Conservation (phyloP, 2,888 invertebrate species). For the Willowsia nigromaculata region DNA sequence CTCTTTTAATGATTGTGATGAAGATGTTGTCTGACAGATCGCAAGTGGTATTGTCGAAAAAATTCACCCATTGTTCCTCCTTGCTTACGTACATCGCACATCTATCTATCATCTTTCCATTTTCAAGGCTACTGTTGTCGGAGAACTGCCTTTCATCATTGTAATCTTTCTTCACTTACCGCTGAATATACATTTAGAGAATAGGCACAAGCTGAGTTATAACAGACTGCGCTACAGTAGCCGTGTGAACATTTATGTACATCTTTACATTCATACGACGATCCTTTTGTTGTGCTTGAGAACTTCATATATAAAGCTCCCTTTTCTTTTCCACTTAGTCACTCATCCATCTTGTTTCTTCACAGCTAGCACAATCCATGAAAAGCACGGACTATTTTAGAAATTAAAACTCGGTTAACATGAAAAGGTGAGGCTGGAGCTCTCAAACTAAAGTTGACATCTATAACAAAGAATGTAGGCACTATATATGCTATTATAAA, state of each 20-base stretch:
- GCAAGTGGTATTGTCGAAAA: not conserved
- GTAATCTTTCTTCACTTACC: not conserved
- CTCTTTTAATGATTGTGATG: not conserved
- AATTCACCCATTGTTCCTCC: not conserved
- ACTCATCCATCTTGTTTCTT: constrained; percentile 45
- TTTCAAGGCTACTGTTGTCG: not conserved
- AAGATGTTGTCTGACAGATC: not conserved
- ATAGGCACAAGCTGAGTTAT: not conserved
- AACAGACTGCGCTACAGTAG: too few relatives aligned
- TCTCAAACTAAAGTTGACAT: not conserved
- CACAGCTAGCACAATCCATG: not conserved
- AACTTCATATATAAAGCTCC: not conserved
- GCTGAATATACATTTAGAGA: not conserved
- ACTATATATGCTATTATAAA: too few relatives aligned
- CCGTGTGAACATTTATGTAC: too few relatives aligned
- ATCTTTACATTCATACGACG: not conserved
- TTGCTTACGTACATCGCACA: not conserved
- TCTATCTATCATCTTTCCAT: not conserved
- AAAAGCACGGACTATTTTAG: not conserved
- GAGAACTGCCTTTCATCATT: not conserved
- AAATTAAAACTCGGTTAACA: constrained; percentile 37
- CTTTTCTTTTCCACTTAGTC: constrained; percentile 42
- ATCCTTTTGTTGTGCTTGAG: not conserved
- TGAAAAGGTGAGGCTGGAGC: constrained; percentile 5
- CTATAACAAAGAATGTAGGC: not conserved